phyloP scores from a whole-genome alignment of 2,113 vertebrate genomes.

The Manacus vitellinus region DNA sequence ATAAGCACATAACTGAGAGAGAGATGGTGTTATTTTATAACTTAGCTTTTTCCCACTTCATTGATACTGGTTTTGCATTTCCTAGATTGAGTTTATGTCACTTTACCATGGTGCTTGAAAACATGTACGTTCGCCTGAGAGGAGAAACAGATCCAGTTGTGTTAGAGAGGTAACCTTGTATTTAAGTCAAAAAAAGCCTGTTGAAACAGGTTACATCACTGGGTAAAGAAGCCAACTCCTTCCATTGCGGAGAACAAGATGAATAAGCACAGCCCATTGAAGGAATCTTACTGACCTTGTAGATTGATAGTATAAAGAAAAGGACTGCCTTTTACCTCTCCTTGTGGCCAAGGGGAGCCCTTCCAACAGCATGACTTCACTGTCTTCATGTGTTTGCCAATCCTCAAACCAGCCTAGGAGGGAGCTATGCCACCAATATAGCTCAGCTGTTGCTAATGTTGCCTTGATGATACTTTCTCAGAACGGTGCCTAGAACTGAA shows the following conservation, averaged over 20 bases:
- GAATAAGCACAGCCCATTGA: not conserved
- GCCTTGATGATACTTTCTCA: not conserved
- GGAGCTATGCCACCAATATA: not conserved
- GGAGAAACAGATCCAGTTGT: not conserved
- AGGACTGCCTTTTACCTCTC: not conserved
- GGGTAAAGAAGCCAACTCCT: not conserved
- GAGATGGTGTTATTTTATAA: not conserved
- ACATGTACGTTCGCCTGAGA: not conserved
- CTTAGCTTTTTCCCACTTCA: not conserved
- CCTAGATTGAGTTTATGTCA: not conserved
- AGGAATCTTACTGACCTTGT: not conserved
- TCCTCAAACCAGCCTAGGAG: not conserved
- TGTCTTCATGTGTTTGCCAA: not conserved
- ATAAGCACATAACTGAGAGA: not conserved
- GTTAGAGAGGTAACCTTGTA: not conserved
- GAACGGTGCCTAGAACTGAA: not conserved
- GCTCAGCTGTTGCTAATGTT: not conserved
- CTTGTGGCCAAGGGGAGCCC: not conserved
- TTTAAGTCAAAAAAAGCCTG: not conserved
- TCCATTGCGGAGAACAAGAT: not conserved
- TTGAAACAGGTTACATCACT: not conserved
- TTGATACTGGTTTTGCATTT: not conserved
- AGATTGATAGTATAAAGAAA: not conserved
- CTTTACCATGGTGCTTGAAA: not conserved
- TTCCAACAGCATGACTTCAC: not conserved